Percentiles rank a stretch among this genome's conserved stretches.
Evolutionary conservation across 2,113 vertebrate species (phyloP).

Genomic region (Elanoides forficatus): DNA sequence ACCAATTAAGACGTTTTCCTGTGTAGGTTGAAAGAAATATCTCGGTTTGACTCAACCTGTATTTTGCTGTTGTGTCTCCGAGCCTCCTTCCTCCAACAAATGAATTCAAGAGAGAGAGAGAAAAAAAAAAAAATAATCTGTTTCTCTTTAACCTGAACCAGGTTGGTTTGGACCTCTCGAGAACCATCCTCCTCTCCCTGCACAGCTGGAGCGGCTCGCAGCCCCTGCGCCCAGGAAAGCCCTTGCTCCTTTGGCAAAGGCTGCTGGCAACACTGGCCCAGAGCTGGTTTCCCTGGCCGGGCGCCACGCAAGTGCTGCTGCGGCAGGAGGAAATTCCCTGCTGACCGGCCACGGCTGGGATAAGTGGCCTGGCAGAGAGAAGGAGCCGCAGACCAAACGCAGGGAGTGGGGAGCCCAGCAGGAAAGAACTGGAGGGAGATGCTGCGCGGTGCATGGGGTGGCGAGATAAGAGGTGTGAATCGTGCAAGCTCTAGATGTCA

Average conservation of each 20-base stretch:
- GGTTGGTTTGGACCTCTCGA: background rate
- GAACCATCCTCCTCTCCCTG: background rate
- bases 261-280: background rate
- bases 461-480: background rate
- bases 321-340: slow-evolving; percentile 14
- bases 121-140: too few relatives aligned
- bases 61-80: background rate
- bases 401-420: background rate
- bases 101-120: background rate
- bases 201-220: rapidly evolving
- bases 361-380: background rate
- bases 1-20: background rate
- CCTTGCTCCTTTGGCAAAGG: background rate
- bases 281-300: slow-evolving; percentile 3
- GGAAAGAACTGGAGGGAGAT: background rate
- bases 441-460: rapidly evolving
- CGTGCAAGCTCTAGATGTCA: background rate
- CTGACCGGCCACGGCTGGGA: background rate
- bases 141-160: background rate
- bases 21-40: background rate
- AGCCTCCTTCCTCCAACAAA: background rate
- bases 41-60: background rate
- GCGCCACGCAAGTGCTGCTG: background rate
- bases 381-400: background rate
- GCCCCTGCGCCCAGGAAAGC: background rate